Conservation (phyloP, 2,888 invertebrate species). For the Aphidius colemani region DNA sequence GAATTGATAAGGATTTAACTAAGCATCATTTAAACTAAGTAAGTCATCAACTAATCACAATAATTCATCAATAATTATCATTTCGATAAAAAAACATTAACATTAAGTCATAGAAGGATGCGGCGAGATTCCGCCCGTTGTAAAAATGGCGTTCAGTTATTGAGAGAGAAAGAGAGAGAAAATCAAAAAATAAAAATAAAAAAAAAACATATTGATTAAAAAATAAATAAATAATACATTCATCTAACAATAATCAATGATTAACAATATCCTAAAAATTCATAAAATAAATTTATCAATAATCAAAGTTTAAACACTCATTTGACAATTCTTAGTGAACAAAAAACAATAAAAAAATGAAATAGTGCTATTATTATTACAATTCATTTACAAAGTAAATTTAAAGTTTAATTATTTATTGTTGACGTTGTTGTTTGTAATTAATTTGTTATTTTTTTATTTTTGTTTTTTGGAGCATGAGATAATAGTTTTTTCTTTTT, state of each 20-base stretch:
- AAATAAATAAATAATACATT: too few relatives aligned
- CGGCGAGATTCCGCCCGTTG: slow-evolving; percentile 15
- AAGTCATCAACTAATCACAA: slow-evolving; percentile 35
- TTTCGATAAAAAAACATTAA: background rate
- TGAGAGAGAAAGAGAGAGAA: background rate
- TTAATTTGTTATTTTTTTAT: slow-evolving; percentile 28
- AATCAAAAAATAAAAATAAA: too few relatives aligned
- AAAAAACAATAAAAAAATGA: too few relatives aligned
- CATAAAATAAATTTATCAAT: too few relatives aligned
- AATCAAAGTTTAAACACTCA: too few relatives aligned
- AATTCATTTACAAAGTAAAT: too few relatives aligned
- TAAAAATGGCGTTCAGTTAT: slow-evolving; percentile 15
- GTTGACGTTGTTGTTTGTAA: background rate
- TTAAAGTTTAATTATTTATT: too few relatives aligned
- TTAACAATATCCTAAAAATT: too few relatives aligned
- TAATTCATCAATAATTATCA: background rate
- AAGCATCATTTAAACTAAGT: slow-evolving; percentile 50
- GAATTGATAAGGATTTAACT: slow-evolving; percentile 45
- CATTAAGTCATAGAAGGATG: slow-evolving; percentile 13
- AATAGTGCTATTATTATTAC: too few relatives aligned
- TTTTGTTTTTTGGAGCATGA: slow-evolving; percentile 20
- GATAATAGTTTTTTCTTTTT: background rate
- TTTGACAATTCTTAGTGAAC: too few relatives aligned
- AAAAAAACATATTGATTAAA: too few relatives aligned
- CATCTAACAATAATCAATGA: too few relatives aligned